Base-by-base conservation (phyloP, 2,113 vertebrate genomes). In the Drymodes brunneopygia region DNA sequence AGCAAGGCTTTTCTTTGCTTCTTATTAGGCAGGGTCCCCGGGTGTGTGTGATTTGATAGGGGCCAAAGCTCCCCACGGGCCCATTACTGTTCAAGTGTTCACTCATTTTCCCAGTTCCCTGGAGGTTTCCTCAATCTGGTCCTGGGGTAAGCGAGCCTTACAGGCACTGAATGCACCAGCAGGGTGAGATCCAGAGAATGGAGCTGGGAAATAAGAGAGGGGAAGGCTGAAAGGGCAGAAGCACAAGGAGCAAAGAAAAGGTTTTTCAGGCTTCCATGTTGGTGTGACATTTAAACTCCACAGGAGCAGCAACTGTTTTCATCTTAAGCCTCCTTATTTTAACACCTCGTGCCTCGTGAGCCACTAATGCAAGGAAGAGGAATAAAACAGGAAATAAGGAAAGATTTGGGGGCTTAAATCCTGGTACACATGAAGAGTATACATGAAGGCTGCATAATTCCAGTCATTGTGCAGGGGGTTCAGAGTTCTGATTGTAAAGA, bases 241-340 rank as follows among this genome's bases (percentile, higher is more conserved):
- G 66, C 97, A 94, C 86, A 97, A 97, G 97, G 95, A 92, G 91
- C 75, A 72, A 17, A 96, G 92, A 96, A 96, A 96, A 95, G 97
- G 95, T 91, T 97, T 96, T 95, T 94, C 75, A 88, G 42, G 5
- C 74, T 96, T 87, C 90, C 64, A 1, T 24, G 45, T 95, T 93
- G 95, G 87, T 53, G 92, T 98, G 98, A 97, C 98, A 98, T 98
- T 98, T 97, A 97, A 95, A 92, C 97, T 95, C 98, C 20, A 44
- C 97, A 77, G 97, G 97, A 91, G 92, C 7, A 20, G 96, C 54
- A 65, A 10, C 94, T 65, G 92, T 95, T 97, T 90, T 95, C 91
- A 95, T 97, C 97, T 95, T 92, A 97, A 92, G 95, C 95, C 95
- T 97, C 95, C 78, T 95, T 92, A 42, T 81, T 97, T 97, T 97